Base-by-base conservation (phyloP, 2,113 vertebrate species). In the Piaya cayana region DNA sequence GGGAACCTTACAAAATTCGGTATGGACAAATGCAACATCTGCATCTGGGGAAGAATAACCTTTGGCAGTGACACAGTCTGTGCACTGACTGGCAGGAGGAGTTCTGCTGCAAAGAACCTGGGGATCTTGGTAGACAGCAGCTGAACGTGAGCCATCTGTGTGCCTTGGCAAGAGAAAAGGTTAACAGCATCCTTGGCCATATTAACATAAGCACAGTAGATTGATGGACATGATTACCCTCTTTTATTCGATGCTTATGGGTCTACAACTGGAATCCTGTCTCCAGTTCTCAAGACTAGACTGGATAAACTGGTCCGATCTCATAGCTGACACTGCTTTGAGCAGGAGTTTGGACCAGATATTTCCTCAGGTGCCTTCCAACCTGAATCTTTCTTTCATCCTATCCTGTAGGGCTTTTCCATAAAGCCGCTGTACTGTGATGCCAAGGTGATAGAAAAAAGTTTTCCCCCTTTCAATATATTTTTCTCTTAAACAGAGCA, bases 401-500 rank as follows among this genome's bases (percentile, higher is more conserved):
- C 43, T 21, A 2, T 18, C 53, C 70, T 79, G 14, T 26, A 68
- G 55, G 53, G 39, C 45, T 71, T 68, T 69, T 22, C n/a, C 30
- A 23, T 69, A 68, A 82, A 90, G 39, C 25, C 42, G 77, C 72
- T 92, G 22, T 1, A 8, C 52, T 92, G 17, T 18, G 32, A 30
- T 82, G 64, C 55, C 65, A 82, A 27, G 8, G 8, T 70, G 85
- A 62, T n/a, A 58, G 70, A 70, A 69, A 79, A 79, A 68, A 15
- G 1, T 53, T 85, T 96, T 71, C 32, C 55, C 77, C 12, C 50
- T 91, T 75, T 82, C 72, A 70, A 42, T 67, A 11, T 23, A 84
- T 89, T 86, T 82, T 42, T 76, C 18, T 65, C 8, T 68, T 93
- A 63, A 90, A 52, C 19, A 68, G 12, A 39, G 70, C 52, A 87